phyloP scores from a whole-genome alignment of 1,140 invertebrate species.

The Thalassaphorura encarpata region DNA sequence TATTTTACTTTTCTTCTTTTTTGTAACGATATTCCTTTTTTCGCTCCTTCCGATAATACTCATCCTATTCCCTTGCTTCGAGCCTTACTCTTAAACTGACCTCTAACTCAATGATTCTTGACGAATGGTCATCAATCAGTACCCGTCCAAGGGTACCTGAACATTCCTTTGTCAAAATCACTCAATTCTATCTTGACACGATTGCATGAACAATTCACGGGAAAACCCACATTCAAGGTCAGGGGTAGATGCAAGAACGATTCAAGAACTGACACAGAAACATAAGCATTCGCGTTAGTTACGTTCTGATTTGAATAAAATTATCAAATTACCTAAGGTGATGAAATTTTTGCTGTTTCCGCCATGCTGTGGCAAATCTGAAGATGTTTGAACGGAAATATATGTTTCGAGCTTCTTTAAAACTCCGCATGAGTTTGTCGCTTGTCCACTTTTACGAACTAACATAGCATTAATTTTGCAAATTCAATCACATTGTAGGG shows the following conservation, averaged over 20 bases:
- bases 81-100: slow-evolving; percentile 67
- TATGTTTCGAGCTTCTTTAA: slow-evolving; percentile 92
- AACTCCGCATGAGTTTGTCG: slow-evolving; percentile 92
- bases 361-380: slow-evolving; percentile 87
- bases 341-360: slow-evolving; percentile 77
- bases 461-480: slow-evolving; percentile 88
- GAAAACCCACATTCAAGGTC: slow-evolving; percentile 96
- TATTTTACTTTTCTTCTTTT: slow-evolving; percentile 41
- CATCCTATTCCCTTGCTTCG: slow-evolving; percentile 85
- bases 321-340: slow-evolving; percentile 62
- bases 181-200: slow-evolving; percentile 86
- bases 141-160: slow-evolving; percentile 75
- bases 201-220: slow-evolving; percentile 86
- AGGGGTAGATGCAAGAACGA: slow-evolving; percentile 87
- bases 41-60: slow-evolving; percentile 56
- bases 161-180: slow-evolving; percentile 74
- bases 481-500: slow-evolving; percentile 98
- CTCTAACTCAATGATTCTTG: slow-evolving; percentile 58
- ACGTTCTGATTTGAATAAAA: not conserved
- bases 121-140: slow-evolving; percentile 72
- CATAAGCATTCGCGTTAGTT: not conserved
- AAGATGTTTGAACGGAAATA: slow-evolving; percentile 85
- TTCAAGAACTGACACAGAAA: slow-evolving; percentile 46
- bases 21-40: slow-evolving; percentile 38
- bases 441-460: slow-evolving; percentile 95